Percentiles rank a stretch among this genome's conserved stretches.
phyloP scores from a whole-genome alignment of 2,113 vertebrate genomes.

The Anolis carolinensis region DNA sequence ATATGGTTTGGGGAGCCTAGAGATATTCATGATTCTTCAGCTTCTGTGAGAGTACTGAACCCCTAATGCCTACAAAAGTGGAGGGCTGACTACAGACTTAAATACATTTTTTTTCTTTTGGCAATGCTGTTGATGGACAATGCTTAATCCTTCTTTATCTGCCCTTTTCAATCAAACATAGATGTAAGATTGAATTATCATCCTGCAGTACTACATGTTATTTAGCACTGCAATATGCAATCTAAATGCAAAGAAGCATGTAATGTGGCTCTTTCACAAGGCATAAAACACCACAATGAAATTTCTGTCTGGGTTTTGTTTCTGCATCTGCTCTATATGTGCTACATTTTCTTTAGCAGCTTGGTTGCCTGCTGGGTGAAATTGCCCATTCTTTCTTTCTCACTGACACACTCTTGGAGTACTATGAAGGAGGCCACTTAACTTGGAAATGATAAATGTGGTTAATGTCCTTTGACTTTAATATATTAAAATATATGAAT shows the following conservation, averaged over 20 bases:
- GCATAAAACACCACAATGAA: slow-evolving; percentile 11
- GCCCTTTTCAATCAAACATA: slow-evolving; percentile 15
- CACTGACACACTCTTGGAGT: background rate
- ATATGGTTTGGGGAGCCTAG: no score
- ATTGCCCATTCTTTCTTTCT: background rate
- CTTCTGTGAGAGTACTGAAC: no score
- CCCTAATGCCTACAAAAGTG: no score
- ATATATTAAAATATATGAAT: background rate
- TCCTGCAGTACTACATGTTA: slow-evolving; percentile 11
- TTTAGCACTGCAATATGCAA: slow-evolving; percentile 8
- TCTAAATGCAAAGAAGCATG: slow-evolving; percentile 29
- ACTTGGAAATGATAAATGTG: background rate
- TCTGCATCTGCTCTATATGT: background rate
- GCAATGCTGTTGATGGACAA: background rate
- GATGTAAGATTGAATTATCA: slow-evolving; percentile 19
- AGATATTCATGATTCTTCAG: no score
- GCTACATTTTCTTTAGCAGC: background rate
- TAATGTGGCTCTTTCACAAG: background rate
- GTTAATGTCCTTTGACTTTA: background rate
- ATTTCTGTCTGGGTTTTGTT: background rate
- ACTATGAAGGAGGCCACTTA: background rate
- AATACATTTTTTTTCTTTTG: background rate
- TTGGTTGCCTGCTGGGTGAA: background rate
- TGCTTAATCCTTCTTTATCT: slow-evolving; percentile 30
- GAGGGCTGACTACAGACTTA: background rate